Evolutionary conservation across 2,113 vertebrate species (phyloP).

Genomic region (Alouatta palliata): DNA sequence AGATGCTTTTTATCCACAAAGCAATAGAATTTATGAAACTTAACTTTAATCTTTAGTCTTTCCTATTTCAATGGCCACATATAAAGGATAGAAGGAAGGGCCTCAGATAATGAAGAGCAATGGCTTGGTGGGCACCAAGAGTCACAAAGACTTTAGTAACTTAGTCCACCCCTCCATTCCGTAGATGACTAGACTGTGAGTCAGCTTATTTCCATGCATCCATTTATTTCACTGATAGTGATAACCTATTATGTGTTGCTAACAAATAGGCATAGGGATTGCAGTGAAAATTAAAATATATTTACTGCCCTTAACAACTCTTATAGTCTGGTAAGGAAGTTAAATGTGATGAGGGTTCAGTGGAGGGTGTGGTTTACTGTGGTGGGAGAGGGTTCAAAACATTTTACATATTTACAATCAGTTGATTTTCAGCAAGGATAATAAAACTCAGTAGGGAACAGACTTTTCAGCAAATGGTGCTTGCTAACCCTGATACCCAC

Average conservation of each 20-base stretch:
- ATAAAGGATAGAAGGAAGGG: neutral
- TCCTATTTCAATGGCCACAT: neutral
- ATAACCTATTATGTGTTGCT: neutral
- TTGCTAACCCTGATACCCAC: neutral
- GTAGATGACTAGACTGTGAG: neutral
- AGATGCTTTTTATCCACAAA: neutral
- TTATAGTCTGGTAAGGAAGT: neutral
- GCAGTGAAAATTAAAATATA: conserved; percentile 9
- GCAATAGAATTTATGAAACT: neutral
- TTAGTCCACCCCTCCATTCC: neutral
- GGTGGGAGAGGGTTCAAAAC: neutral
- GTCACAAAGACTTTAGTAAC: neutral
- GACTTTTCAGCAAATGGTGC: neutral
- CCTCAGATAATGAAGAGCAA: neutral
- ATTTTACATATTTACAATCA: neutral
- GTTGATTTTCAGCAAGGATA: neutral
- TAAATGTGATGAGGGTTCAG: neutral
- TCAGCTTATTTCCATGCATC: neutral
- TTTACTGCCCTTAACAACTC: neutral
- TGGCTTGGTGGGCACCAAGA: neutral
- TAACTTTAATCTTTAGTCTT: neutral
- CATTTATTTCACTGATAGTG: neutral
- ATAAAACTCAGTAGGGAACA: neutral
- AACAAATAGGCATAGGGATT: neutral
- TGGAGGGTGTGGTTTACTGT: neutral